Evolutionary conservation across 1,140 invertebrate genomes (phyloP).

Genomic region (Temnothorax nylanderi): DNA sequence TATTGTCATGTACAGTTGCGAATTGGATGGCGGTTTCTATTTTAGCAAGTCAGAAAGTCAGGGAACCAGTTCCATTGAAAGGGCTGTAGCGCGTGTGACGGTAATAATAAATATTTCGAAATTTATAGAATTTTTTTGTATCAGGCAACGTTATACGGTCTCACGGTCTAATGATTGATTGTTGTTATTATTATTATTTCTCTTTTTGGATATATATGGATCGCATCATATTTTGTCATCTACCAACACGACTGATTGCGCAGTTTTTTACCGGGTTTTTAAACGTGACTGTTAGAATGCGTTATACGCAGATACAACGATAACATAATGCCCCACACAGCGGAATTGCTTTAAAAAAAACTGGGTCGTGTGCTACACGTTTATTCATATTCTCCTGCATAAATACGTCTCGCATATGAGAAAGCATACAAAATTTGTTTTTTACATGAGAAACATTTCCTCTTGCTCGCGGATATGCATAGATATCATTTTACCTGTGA

Average conservation of each 20-base stretch:
- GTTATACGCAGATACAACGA: conserved; percentile 45
- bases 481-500: conserved; percentile 36
- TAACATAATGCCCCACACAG: conserved; percentile 41
- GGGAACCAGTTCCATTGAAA: not conserved
- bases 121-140: not conserved
- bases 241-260: conserved; percentile 29
- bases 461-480: conserved; percentile 22
- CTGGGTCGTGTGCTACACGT: conserved; percentile 47
- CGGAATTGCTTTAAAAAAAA: conserved; percentile 60
- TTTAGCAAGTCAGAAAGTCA: not conserved
- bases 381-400: conserved; percentile 60
- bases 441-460: conserved; percentile 14
- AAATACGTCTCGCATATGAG: conserved; percentile 54
- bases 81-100: too few relatives aligned
- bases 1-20: conserved; percentile 7
- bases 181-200: not conserved
- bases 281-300: conserved; percentile 43
- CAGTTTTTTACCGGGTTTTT: conserved; percentile 47
- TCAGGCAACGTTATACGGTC: not conserved
- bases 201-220: not conserved
- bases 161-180: not conserved
- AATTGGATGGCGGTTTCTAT: conserved; percentile 20
- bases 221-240: conserved; percentile 22
- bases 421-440: conserved; percentile 55
- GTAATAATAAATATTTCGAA: not conserved